Conservation (phyloP, 2,113 vertebrate species). For the Anseranas semipalmata region DNA sequence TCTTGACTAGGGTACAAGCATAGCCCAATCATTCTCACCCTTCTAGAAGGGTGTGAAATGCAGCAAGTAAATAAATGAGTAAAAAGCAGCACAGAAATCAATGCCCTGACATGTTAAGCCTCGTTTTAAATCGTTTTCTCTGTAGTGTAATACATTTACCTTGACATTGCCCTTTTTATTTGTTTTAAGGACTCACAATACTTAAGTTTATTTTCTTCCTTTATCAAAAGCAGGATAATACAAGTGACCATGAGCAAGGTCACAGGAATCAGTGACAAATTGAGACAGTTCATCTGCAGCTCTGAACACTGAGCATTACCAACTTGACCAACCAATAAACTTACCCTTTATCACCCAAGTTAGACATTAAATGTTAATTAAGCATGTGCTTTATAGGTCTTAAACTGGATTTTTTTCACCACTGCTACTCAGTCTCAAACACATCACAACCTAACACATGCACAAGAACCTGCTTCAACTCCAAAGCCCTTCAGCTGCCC, state of each 20-base stretch:
- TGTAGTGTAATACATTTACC: background rate
- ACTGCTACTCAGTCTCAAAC: background rate
- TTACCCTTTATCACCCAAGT: background rate
- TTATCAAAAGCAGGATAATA: background rate
- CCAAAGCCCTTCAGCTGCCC: background rate
- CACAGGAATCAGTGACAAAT: background rate
- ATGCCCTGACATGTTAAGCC: background rate
- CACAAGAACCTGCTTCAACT: background rate
- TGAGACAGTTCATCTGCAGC: background rate
- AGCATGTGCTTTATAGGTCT: background rate
- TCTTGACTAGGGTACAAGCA: background rate
- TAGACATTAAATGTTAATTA: background rate
- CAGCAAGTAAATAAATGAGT: background rate
- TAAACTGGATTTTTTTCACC: background rate
- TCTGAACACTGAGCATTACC: background rate
- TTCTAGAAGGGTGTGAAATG: background rate
- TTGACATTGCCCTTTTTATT: background rate
- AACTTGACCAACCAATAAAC: background rate
- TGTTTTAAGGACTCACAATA: background rate
- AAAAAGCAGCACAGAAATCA: background rate
- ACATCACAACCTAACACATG: rapidly evolving
- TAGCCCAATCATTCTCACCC: background rate
- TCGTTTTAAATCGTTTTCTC: background rate
- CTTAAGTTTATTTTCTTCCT: background rate
- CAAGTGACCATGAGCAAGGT: background rate